A percentile compares a stretch with the other conserved stretches of the same genome.
These are phyloP conservation scores for Epinotia nisella DNA, from an alignment of 2,888 invertebrate genomes.

Conservation along the genomic window DNA sequence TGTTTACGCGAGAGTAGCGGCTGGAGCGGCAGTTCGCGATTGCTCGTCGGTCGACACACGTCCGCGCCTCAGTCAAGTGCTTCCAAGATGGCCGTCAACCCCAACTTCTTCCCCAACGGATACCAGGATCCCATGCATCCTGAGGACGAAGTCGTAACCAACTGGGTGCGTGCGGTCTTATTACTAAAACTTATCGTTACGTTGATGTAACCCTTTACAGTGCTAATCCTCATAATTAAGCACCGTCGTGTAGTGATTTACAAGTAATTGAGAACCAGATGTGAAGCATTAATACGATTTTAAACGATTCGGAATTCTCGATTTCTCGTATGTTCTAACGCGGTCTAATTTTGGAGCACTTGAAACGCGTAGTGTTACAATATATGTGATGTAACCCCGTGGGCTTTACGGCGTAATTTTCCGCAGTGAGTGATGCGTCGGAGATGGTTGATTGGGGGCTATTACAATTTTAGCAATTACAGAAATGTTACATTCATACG, in stretches of 20 bases:
- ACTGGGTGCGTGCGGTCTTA: conserved; percentile 83
- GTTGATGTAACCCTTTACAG: not conserved
- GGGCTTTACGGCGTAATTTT: conserved; percentile 61
- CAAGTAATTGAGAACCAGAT: conserved; percentile 45
- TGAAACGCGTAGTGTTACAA: conserved; percentile 73
- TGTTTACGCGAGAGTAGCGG: conserved; percentile 77
- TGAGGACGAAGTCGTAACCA: conserved; percentile 85
- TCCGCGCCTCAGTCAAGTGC: conserved; percentile 63
- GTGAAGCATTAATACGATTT: conserved; percentile 49
- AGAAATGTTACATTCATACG: too few species aligned
- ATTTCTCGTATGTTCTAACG: conserved; percentile 52
- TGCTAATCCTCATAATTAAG: conserved; percentile 5
- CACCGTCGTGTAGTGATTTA: conserved; percentile 30
- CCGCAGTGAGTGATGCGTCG: conserved; percentile 55
- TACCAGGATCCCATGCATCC: conserved; percentile 82
- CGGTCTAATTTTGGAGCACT: conserved; percentile 73
- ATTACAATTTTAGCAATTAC: not conserved
- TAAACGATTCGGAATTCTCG: conserved; percentile 45
- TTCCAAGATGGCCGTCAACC: conserved; percentile 75
- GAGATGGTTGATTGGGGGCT: conserved; percentile 3
- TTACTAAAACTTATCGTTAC: conserved; percentile 14
- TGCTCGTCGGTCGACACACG: conserved; percentile 74
- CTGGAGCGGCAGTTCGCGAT: conserved; percentile 79
- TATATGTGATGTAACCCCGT: conserved; percentile 76
- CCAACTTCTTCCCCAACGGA: conserved; percentile 82